These are phyloP conservation scores for Trachemys scripta DNA, from an alignment of 2,113 vertebrate genomes.

Conservation along the genomic window DNA sequence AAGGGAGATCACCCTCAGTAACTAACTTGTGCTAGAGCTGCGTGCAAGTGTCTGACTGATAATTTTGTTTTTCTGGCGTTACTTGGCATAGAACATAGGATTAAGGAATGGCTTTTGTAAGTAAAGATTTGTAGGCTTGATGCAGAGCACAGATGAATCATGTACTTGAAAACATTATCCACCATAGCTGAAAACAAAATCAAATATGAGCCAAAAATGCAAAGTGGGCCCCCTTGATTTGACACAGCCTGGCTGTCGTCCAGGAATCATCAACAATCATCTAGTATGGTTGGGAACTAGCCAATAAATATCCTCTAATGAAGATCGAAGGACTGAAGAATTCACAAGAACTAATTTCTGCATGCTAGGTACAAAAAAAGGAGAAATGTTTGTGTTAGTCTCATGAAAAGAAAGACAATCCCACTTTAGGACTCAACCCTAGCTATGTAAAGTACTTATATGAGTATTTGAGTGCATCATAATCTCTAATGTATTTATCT, in stretches of 20 bases:
- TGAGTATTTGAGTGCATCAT: not conserved
- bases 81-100: not conserved
- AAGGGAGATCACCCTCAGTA: slow-evolving; percentile 41
- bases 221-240: slow-evolving; percentile 60
- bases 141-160: slow-evolving; percentile 28
- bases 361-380: slow-evolving; percentile 11
- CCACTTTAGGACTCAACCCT: not conserved
- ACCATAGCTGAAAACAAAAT: slow-evolving; percentile 58
- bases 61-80: slow-evolving; percentile 1
- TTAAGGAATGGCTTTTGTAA: slow-evolving; percentile 17
- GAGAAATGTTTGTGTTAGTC: not conserved
- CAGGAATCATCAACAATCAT: slow-evolving; percentile 79
- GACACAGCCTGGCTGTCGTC: slow-evolving; percentile 76
- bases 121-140: slow-evolving; percentile 45
- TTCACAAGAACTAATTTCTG: slow-evolving; percentile 37
- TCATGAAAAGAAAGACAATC: not conserved
- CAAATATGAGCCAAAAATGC: slow-evolving; percentile 46
- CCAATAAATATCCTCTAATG: slow-evolving; percentile 66
- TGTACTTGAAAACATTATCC: slow-evolving; percentile 51
- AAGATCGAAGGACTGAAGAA: not conserved
- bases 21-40: not conserved
- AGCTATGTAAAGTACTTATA: not conserved
- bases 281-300: slow-evolving; percentile 33
- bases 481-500: not conserved
- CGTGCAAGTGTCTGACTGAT: slow-evolving; percentile 9